Conservation (phyloP, 2,113 vertebrate genomes). For the Cettia cetti region DNA sequence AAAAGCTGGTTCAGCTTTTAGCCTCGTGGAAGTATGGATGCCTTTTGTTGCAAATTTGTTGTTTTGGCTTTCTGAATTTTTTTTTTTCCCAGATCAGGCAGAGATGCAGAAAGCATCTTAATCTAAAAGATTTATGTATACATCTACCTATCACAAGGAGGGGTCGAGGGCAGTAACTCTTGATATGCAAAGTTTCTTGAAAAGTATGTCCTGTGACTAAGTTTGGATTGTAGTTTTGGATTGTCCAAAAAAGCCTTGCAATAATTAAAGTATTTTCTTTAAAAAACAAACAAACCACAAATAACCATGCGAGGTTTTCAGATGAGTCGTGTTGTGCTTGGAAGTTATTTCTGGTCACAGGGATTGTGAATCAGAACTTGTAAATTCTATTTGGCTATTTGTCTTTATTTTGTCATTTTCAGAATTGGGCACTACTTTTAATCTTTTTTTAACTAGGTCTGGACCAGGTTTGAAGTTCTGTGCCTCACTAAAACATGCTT, state of each 20-base stretch:
- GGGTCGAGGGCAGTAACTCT: neutral
- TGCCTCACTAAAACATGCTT: neutral
- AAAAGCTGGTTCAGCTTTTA: neutral
- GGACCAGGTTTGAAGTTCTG: neutral
- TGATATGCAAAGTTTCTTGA: neutral
- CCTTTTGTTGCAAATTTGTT: neutral
- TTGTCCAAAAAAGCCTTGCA: neutral
- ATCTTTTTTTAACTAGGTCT: neutral
- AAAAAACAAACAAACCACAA: neutral
- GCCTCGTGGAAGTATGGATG: neutral
- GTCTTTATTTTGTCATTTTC: neutral
- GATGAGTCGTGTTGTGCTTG: neutral
- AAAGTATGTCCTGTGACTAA: neutral
- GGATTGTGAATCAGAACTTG: neutral
- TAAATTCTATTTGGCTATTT: neutral
- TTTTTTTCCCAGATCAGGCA: neutral
- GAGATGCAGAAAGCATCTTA: neutral
- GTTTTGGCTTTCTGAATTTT: neutral
- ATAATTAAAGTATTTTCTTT: neutral
- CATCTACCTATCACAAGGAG: neutral
- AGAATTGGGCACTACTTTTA: neutral
- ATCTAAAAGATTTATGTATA: neutral
- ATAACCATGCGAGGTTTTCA: neutral
- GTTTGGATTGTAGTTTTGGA: neutral
- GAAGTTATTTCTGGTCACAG: neutral